Conservation (phyloP, 2,888 invertebrate species). For the Meandrusa payeni region DNA sequence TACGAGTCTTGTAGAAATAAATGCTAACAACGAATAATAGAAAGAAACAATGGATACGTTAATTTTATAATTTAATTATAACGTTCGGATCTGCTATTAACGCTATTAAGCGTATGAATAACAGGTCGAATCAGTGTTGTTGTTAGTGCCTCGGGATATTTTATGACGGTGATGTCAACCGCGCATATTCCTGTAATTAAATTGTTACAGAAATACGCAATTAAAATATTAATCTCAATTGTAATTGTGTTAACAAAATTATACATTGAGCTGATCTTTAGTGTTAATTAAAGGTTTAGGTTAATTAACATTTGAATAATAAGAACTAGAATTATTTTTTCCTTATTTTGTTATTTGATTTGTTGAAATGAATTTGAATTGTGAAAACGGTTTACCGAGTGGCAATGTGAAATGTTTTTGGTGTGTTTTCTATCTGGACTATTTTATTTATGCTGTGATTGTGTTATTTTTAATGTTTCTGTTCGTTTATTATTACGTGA, state of each 20-base stretch:
- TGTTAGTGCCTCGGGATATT: slow-evolving; percentile 21
- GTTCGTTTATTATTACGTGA: slow-evolving; percentile 55
- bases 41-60: not conserved
- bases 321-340: no score
- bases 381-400: slow-evolving; percentile 27
- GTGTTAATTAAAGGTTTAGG: not conserved
- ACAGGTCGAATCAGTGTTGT: slow-evolving; percentile 13
- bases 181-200: no score
- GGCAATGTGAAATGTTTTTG: slow-evolving; percentile 35
- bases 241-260: not conserved
- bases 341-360: no score
- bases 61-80: slow-evolving; percentile 19
- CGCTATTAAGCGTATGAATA: slow-evolving; percentile 10
- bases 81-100: slow-evolving; percentile 5
- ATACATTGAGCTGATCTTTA: no score
- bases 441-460: slow-evolving; percentile 47
- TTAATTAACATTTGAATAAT: no score
- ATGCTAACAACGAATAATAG: no score
- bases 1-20: no score
- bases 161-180: slow-evolving; percentile 18
- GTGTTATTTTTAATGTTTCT: slow-evolving; percentile 40
- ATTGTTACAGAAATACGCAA: no score
- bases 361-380: slow-evolving; percentile 24
- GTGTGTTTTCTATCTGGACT: slow-evolving; percentile 51
- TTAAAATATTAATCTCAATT: no score